Percentiles rank a stretch among this genome's conserved stretches.
These are phyloP conservation scores for Cyclopterus lumpus DNA, from an alignment of 2,797 vertebrate genomes.

Conservation along the genomic window DNA sequence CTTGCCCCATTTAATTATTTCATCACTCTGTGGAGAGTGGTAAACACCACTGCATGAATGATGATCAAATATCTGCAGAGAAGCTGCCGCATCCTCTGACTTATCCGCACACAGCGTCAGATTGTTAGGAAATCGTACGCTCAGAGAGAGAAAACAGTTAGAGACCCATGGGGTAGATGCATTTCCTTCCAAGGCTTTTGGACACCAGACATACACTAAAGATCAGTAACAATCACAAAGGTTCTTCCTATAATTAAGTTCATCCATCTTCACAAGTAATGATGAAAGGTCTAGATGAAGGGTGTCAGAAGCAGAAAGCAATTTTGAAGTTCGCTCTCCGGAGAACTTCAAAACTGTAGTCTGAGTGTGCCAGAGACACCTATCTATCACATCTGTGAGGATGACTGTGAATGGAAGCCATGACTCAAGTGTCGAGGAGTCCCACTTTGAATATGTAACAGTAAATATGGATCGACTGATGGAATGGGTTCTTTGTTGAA, in stretches of 20 bases:
- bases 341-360: constrained; percentile 33
- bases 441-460: constrained; percentile 26
- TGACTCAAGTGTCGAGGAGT: constrained; percentile 2
- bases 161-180: constrained; percentile 16
- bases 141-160: constrained; percentile 2
- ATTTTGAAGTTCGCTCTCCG: constrained; percentile 39
- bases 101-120: constrained; percentile 13
- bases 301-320: constrained; percentile 52
- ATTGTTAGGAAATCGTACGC: constrained; percentile 14
- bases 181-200: constrained; percentile 28
- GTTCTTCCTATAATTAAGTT: constrained; percentile 32
- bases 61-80: constrained; percentile 45
- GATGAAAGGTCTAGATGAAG: constrained; percentile 36
- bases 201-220: constrained; percentile 16
- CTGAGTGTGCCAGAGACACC: constrained; percentile 39
- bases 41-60: constrained; percentile 54
- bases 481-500: constrained; percentile 9
- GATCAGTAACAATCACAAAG: constrained; percentile 39
- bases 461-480: constrained; percentile 26
- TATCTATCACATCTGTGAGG: constrained; percentile 43
- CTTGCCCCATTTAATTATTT: constrained; percentile 45
- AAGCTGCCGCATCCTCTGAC: constrained; percentile 23
- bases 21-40: constrained; percentile 28
- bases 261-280: constrained; percentile 36
- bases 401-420: constrained; percentile 31